Conservation (phyloP, 2,797 vertebrate species). For the Anolis apletophallus region DNA sequence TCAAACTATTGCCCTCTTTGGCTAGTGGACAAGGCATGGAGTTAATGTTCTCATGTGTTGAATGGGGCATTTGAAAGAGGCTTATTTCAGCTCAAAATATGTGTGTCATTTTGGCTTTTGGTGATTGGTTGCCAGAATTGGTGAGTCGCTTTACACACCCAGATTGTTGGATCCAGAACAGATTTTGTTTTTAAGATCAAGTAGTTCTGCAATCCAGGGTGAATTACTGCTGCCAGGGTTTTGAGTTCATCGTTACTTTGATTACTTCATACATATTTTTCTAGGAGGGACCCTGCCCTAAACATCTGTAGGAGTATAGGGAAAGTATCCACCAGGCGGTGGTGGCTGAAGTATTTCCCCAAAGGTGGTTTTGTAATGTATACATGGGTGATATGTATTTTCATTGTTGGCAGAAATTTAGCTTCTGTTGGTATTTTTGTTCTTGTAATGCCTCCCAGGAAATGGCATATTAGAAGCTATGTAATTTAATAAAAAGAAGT, state of each 20-base stretch:
- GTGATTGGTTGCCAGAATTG: background rate
- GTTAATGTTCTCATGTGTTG: too few species aligned
- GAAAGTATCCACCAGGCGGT: background rate
- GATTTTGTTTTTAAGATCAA: background rate
- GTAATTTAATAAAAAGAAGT: too few species aligned
- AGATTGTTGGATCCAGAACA: background rate
- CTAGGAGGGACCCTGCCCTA: background rate
- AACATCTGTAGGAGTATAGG: background rate
- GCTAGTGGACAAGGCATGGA: too few species aligned
- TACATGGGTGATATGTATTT: too few species aligned
- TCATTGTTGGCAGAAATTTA: too few species aligned
- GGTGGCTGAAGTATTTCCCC: too few species aligned
- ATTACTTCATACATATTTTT: background rate
- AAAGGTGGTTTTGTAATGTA: too few species aligned
- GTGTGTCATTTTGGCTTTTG: background rate
- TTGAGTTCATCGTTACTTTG: background rate
- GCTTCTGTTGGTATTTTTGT: too few species aligned
- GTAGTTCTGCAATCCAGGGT: background rate
- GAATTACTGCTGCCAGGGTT: background rate
- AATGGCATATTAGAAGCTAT: too few species aligned
- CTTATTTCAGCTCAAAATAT: background rate
- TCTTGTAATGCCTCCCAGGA: too few species aligned
- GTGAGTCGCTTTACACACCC: background rate
- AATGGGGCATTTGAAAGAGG: too few species aligned
- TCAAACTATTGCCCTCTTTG: too few species aligned